These are phyloP conservation scores for Notocelia uddmanniana DNA, from an alignment of 2,888 invertebrate genomes.

Conservation along the genomic window DNA sequence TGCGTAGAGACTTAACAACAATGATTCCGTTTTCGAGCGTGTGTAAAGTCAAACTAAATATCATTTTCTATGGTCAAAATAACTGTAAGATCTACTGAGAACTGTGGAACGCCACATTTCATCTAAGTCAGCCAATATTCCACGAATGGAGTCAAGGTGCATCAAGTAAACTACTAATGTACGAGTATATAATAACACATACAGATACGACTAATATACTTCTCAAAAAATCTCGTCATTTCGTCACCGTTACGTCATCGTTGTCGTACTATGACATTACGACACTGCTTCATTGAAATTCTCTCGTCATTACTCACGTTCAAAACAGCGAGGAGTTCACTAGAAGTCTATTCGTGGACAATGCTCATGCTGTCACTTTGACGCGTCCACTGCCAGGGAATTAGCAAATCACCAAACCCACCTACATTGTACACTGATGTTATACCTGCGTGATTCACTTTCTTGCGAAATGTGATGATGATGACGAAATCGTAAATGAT, in stretches of 20 bases:
- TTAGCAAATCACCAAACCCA: constrained; percentile 12
- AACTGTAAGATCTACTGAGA: no score
- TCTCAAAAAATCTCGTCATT: no score
- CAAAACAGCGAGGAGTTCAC: constrained; percentile 20
- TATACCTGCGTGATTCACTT: constrained; percentile 30
- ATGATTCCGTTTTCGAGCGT: no score
- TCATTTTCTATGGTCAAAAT: no score
- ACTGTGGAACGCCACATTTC: no score
- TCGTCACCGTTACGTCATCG: background rate
- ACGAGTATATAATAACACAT: no score
- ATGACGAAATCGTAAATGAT: constrained; percentile 37
- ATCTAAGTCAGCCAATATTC: no score
- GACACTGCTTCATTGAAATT: constrained; percentile 13
- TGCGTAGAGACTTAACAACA: no score
- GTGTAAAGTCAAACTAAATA: no score
- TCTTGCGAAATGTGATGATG: constrained; percentile 41
- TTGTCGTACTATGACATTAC: background rate
- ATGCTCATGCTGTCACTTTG: constrained; percentile 18
- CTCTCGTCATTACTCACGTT: constrained; percentile 18
- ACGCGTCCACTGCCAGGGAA: constrained; percentile 15
- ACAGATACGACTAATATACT: no score
- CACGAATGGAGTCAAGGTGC: background rate
- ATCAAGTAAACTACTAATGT: background rate
- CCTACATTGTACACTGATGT: constrained; percentile 35
- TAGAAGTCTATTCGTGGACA: constrained; percentile 24